Evolutionary conservation across 1,140 invertebrate genomes (phyloP).

Genomic region (Hypothenemus hampei): DNA sequence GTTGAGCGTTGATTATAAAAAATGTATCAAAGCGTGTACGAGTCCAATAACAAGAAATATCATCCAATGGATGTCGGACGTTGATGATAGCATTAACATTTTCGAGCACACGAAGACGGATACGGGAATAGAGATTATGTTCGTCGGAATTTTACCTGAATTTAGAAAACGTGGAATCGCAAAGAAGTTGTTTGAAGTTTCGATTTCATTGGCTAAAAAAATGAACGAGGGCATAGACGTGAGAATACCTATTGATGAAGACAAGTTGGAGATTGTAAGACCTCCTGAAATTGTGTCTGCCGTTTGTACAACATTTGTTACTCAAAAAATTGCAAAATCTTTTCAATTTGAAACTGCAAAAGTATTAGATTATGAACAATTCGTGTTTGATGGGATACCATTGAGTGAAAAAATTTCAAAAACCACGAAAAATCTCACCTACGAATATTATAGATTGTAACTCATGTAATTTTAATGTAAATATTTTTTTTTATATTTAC

Average conservation of each 20-base stretch:
- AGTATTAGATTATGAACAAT: slow-evolving; percentile 5
- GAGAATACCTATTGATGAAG: slow-evolving; percentile 27
- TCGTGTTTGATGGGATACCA: slow-evolving; percentile 5
- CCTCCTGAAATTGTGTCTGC: slow-evolving; percentile 55
- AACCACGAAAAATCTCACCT: slow-evolving; percentile 7
- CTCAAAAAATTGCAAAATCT: slow-evolving; percentile 52
- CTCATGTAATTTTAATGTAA: too few relatives aligned
- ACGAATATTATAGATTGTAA: slow-evolving; percentile 17
- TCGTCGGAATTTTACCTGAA: slow-evolving; percentile 52
- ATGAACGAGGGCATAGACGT: slow-evolving; percentile 50
- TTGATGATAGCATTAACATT: slow-evolving; percentile 45
- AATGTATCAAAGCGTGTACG: slow-evolving; percentile 14
- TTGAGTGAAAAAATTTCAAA: not conserved
- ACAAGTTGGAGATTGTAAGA: slow-evolving; percentile 39
- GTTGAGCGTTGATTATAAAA: too few relatives aligned
- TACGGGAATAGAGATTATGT: slow-evolving; percentile 63
- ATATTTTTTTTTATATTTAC: too few relatives aligned
- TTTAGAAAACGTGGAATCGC: slow-evolving; percentile 52
- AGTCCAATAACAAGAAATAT: slow-evolving; percentile 6
- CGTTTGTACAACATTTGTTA: slow-evolving; percentile 53
- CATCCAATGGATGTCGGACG: slow-evolving; percentile 19
- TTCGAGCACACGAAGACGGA: slow-evolving; percentile 56
- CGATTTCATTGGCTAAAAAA: slow-evolving; percentile 51
- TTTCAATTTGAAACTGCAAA: slow-evolving; percentile 46
- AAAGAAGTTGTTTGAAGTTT: slow-evolving; percentile 48